Evolutionary conservation across 2,113 vertebrate species (phyloP).

Genomic region (Brachypteracias leptosomus): DNA sequence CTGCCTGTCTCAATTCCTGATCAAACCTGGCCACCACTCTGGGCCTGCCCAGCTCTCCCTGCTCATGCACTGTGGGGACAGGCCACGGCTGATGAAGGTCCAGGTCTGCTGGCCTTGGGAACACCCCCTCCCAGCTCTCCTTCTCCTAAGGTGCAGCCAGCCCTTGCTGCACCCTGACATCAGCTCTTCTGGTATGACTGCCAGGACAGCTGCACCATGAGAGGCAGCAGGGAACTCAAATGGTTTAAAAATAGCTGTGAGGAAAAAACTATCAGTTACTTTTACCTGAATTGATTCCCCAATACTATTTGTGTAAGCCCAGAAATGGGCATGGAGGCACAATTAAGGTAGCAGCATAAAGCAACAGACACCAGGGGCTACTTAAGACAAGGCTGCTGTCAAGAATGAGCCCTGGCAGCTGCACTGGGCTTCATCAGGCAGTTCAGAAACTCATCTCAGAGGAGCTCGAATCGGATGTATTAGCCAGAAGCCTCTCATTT

Average conservation of each 20-base stretch:
- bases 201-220: constrained; percentile 33
- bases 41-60: neutral
- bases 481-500: neutral
- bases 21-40: accelerated
- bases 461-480: neutral
- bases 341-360: neutral
- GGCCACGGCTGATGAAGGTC: neutral
- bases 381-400: neutral
- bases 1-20: neutral
- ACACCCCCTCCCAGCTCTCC: neutral
- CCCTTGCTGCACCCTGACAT: neutral
- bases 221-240: neutral
- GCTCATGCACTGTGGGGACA: neutral
- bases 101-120: neutral
- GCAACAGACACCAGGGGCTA: neutral
- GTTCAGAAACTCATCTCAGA: neutral
- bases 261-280: neutral
- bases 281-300: neutral
- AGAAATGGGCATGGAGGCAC: neutral
- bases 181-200: neutral
- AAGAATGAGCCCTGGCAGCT: neutral
- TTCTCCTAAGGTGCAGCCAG: neutral
- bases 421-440: neutral
- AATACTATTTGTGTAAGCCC: neutral
- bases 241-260: constrained; percentile 12